These are phyloP conservation scores for Rhabdomys dilectus DNA, from an alignment of 2,113 vertebrate species.

Conservation along the genomic window DNA sequence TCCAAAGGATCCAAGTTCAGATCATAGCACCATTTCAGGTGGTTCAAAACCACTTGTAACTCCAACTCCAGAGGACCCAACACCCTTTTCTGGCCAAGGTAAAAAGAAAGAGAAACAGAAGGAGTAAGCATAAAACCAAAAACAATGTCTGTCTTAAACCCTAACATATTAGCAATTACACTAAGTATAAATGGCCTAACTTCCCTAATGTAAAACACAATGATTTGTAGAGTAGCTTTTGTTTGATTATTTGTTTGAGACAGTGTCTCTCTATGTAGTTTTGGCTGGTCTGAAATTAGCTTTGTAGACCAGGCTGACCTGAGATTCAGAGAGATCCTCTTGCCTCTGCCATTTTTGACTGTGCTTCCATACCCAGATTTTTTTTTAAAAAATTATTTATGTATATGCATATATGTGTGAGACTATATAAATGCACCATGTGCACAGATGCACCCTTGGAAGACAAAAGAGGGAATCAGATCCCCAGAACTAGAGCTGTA, in stretches of 20 bases:
- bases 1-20: background rate
- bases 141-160: background rate
- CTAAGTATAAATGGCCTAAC: slow-evolving; percentile 28
- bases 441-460: background rate
- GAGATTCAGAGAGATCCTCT: background rate
- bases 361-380: background rate
- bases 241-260: background rate
- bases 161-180: background rate
- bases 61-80: background rate
- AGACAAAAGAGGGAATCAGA: background rate
- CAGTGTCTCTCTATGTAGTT: background rate
- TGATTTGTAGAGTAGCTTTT: background rate
- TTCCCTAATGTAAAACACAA: background rate
- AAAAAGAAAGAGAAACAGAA: background rate
- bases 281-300: background rate
- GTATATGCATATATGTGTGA: background rate
- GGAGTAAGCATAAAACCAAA: background rate
- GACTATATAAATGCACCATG: background rate
- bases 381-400: background rate
- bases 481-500: background rate
- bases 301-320: background rate
- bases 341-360: background rate
- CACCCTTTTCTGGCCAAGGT: background rate
- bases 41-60: background rate
- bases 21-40: background rate